Base-by-base conservation (phyloP, 2,888 invertebrate genomes). In the Geophilus truncorum region DNA sequence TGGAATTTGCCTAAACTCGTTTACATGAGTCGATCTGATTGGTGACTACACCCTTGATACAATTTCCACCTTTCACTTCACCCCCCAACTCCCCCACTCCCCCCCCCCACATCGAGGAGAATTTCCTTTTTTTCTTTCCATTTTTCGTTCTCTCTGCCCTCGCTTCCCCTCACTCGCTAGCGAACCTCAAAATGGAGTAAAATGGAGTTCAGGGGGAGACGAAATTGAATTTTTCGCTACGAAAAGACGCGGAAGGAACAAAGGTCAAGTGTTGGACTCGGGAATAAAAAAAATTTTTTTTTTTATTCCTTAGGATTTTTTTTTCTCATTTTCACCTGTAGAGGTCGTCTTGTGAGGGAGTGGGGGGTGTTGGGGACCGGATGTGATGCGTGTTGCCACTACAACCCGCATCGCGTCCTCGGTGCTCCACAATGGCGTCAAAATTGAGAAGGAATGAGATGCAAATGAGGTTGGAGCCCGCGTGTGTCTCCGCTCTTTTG, bases 401-500 rank as follows among this genome's bases (percentile, higher is more conserved):
- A 15, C 51, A 10, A 34, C 12, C 40, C 3, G 21, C 21, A 57
- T 57, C 18, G 15, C 57, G 15, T 57, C 18, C 23, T 40, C 40
- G 23, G 57, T 23, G 57, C 18, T 57, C 21, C 57, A 57, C 57
- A 57, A 57, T 57, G 57, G 57, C 57, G 57, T 57, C 57, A 57
- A 57, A 57, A 57, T 57, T 57, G 57, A 57, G 57, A 9, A 57
- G 57, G 57, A 57, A 57, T 57, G 57, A 57, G 57, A 57, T 57
- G 57, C 57, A 57, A 57, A 57, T 57, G 57, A 57, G 57, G 10
- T 57, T 57, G 57, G 21, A 57, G 57, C 21, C 57, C 57, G 57
- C 15, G 57, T 57, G 57, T 57, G 57, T 57, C 15, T 57, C 57
- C n/a, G 21, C 18, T 18, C 57, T 57, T 57, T 57, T 57, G 57